phyloP scores from a whole-genome alignment of 2,113 vertebrate genomes.

The Collichthys lucidus region DNA sequence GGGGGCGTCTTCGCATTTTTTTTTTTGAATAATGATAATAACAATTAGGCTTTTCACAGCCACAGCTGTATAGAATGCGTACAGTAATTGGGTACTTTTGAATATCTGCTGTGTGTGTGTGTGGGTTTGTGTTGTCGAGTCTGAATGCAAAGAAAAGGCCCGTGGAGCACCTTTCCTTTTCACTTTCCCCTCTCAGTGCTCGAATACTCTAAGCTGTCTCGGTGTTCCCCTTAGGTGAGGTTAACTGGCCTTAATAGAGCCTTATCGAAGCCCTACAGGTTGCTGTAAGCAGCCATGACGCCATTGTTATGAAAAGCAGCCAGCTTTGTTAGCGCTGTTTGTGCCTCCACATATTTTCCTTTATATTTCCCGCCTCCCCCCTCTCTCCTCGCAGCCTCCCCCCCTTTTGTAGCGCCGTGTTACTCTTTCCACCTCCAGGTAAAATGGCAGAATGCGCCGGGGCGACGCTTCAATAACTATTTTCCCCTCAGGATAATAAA shows the following conservation, averaged over 20 bases:
- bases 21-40: constrained; percentile 88
- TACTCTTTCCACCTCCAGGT: constrained; percentile 80
- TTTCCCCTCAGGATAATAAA: constrained; percentile 84
- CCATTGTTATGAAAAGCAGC: constrained; percentile 87
- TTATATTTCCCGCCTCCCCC: constrained; percentile 67
- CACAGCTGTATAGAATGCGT: constrained; percentile 82
- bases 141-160: constrained; percentile 79
- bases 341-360: constrained; percentile 71
- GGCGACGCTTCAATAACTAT: constrained; percentile 83
- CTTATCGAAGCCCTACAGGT: constrained; percentile 87
- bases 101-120: constrained; percentile 69
- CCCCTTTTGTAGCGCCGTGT: constrained; percentile 80
- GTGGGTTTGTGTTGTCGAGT: constrained; percentile 61
- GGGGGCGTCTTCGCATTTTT: constrained; percentile 64
- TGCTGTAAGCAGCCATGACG: constrained; percentile 82
- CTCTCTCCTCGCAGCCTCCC: constrained; percentile 47
- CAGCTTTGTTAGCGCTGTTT: constrained; percentile 80
- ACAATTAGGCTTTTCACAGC: constrained; percentile 84
- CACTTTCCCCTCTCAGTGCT: constrained; percentile 56
- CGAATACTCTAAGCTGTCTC: constrained; percentile 71
- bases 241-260: constrained; percentile 82
- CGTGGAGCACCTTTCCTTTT: constrained; percentile 66
- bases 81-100: constrained; percentile 83
- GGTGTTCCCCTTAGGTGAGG: constrained; percentile 74
- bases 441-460: constrained; percentile 78